Conservation (phyloP, 2,113 vertebrate species). For the Lucifuga dentata region DNA sequence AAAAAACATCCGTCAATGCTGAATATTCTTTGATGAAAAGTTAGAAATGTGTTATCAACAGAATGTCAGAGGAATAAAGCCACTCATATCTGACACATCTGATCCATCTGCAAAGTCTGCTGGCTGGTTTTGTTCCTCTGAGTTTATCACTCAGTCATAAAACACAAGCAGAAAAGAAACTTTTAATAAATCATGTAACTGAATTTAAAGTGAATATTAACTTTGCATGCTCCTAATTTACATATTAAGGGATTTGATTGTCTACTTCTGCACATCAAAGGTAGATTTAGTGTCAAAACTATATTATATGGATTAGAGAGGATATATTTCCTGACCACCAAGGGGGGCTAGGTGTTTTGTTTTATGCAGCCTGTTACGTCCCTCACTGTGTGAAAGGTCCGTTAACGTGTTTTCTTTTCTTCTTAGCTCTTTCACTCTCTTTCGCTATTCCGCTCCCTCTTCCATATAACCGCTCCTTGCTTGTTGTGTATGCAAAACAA, state of each 20-base stretch:
- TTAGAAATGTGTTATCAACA: slow-evolving; percentile 26
- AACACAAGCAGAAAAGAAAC: neutral
- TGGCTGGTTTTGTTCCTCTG: neutral
- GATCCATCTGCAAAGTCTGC: slow-evolving; percentile 15
- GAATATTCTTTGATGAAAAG: slow-evolving; percentile 43
- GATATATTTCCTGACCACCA: slow-evolving; percentile 5
- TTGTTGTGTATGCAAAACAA: too few species aligned
- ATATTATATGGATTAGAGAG: neutral
- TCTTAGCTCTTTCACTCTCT: too few species aligned
- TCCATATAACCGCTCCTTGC: too few species aligned
- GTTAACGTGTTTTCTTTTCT: too few species aligned
- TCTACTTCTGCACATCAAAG: neutral
- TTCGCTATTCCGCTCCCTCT: too few species aligned
- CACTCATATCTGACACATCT: slow-evolving; percentile 37
- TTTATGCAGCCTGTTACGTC: too few species aligned
- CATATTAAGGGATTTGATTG: neutral
- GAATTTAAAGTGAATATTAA: slow-evolving; percentile 8
- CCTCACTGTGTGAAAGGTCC: too few species aligned
- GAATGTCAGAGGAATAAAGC: slow-evolving; percentile 22
- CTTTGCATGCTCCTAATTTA: neutral
- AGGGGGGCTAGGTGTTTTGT: slow-evolving; percentile 2
- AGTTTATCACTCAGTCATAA: neutral
- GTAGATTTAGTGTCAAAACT: neutral
- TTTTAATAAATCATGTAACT: neutral
- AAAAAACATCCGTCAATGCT: slow-evolving; percentile 48